A percentile compares a stretch with the other conserved stretches of the same genome.
These are phyloP conservation scores for Sebastes nivosus DNA, from an alignment of 2,797 vertebrate species.

Conservation along the genomic window DNA sequence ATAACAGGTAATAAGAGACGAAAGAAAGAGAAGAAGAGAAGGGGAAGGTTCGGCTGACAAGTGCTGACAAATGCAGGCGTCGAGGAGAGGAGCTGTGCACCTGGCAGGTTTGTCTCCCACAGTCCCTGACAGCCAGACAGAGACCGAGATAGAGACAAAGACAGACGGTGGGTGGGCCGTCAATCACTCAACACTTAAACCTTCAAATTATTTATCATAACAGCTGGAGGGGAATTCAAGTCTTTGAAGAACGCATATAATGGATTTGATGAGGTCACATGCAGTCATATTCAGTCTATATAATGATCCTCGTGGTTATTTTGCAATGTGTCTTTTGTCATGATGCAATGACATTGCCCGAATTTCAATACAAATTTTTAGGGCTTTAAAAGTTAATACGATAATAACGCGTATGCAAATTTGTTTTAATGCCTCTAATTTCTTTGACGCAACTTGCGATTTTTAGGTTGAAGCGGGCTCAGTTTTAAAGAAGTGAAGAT, in stretches of 20 bases:
- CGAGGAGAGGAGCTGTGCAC: background rate
- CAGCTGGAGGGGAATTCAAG: background rate
- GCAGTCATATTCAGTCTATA: background rate
- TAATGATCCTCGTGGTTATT: background rate
- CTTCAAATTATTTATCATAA: conserved; percentile 3
- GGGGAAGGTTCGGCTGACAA: background rate
- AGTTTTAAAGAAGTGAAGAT: too few relatives aligned
- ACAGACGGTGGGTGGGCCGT: conserved; percentile 13
- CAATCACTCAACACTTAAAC: conserved; percentile 36
- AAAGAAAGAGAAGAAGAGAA: background rate
- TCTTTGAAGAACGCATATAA: background rate
- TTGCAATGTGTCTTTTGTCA: background rate
- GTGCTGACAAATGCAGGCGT: conserved; percentile 33
- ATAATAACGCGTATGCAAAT: too few relatives aligned
- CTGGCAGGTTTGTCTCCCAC: conserved; percentile 24
- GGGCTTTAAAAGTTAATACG: too few relatives aligned
- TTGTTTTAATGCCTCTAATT: too few relatives aligned
- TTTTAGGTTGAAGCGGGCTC: too few relatives aligned
- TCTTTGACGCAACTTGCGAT: too few relatives aligned
- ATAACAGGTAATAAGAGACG: background rate
- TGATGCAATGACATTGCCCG: background rate
- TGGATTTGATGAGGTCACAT: background rate
- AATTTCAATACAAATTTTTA: background rate
- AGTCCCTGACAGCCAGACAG: conserved; percentile 14
- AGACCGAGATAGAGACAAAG: background rate